Percentiles rank a stretch among this genome's conserved stretches.
phyloP scores from a whole-genome alignment of 2,797 vertebrate species.

The Chelon auratus region DNA sequence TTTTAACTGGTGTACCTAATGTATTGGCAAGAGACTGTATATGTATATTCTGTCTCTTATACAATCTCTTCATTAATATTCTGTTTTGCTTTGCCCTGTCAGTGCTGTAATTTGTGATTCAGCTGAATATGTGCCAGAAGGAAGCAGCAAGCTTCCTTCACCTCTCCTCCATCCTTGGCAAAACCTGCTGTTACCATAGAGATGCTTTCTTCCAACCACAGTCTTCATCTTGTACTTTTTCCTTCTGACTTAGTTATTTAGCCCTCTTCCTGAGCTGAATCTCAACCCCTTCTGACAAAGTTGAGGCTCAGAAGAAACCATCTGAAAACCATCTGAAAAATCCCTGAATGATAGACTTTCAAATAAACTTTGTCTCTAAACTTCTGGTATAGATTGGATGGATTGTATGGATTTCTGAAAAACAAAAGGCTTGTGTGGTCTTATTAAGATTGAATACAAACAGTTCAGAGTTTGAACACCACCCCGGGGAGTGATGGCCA shows the following conservation, averaged over 20 bases:
- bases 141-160: constrained; percentile 60
- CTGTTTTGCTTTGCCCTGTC: constrained; percentile 32
- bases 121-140: constrained; percentile 54
- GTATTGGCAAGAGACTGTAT: not conserved
- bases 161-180: constrained; percentile 63
- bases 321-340: constrained; percentile 8
- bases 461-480: constrained; percentile 24
- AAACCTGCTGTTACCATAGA: constrained; percentile 85
- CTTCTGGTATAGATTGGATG: constrained; percentile 43
- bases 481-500: constrained; percentile 43
- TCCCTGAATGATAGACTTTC: constrained; percentile 6
- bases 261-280: constrained; percentile 15
- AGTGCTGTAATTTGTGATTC: constrained; percentile 47
- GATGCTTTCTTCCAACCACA: constrained; percentile 79
- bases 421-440: not conserved
- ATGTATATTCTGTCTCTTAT: constrained; percentile 3
- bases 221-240: constrained; percentile 68
- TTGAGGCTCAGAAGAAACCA: no score
- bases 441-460: constrained; percentile 16
- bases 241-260: constrained; percentile 45
- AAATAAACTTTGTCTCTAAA: constrained; percentile 63
- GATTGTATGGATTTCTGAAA: not conserved
- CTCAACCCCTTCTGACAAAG: not conserved
- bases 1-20: no score
- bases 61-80: constrained; percentile 41